phyloP scores from a whole-genome alignment of 1,140 invertebrate species.

The Sitodiplosis mosellana region DNA sequence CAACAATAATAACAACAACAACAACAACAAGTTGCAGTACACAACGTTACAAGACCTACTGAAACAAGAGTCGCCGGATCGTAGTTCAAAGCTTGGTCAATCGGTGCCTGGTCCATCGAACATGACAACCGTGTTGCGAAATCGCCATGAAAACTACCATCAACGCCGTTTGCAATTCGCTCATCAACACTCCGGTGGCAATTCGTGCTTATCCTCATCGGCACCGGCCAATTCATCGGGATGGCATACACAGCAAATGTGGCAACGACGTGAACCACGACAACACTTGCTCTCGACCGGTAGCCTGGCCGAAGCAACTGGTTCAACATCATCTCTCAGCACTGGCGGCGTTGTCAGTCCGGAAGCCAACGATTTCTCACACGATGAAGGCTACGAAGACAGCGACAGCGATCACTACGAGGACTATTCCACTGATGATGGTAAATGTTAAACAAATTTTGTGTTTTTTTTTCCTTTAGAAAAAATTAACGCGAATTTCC shows the following conservation, averaged over 20 bases:
- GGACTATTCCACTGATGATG: conserved; percentile 65
- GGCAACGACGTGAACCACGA: conserved; percentile 64
- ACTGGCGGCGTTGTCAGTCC: conserved; percentile 68
- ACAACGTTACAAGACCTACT: conserved; percentile 40
- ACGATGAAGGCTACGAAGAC: conserved; percentile 52
- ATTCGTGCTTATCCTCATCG: conserved; percentile 56
- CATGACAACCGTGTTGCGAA: conserved; percentile 2
- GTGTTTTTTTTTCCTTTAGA: neutral
- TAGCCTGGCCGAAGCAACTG: conserved; percentile 64
- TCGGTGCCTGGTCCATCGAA: conserved; percentile 29
- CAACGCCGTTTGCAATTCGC: conserved; percentile 7
- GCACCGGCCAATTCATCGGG: conserved; percentile 53
- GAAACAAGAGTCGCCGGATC: conserved; percentile 37
- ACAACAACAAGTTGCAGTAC: conserved; percentile 27
- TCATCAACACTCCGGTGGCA: conserved; percentile 26
- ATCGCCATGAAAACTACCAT: neutral
- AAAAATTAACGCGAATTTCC: neutral
- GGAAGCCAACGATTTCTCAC: conserved; percentile 57
- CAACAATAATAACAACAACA: conserved; percentile 9
- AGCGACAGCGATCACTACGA: conserved; percentile 70
- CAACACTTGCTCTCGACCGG: conserved; percentile 74
- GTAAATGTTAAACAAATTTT: conserved; percentile 17
- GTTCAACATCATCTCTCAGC: conserved; percentile 70
- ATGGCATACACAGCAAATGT: conserved; percentile 49
- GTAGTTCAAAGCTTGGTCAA: conserved; percentile 33